Conservation (phyloP, 1,140 invertebrate genomes). For the Macrocentrus cingulum region DNA sequence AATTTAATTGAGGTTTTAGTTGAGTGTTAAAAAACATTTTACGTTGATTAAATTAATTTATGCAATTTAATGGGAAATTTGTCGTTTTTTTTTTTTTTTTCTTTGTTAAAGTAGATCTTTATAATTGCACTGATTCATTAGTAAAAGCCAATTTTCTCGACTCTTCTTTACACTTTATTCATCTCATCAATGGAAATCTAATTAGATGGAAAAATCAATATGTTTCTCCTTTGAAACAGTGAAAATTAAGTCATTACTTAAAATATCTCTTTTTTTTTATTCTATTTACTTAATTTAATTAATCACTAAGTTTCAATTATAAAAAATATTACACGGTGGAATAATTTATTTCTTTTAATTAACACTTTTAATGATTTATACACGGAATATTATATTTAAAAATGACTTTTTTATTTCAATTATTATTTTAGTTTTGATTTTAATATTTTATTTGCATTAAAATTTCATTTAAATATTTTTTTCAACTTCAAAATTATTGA, state of each 20-base stretch:
- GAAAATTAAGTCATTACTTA: background rate
- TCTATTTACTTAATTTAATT: slow-evolving; percentile 5
- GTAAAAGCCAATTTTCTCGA: slow-evolving; percentile 2
- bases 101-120: background rate
- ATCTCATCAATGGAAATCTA: background rate
- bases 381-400: too few relatives aligned
- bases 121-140: background rate
- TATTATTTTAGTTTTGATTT: too few relatives aligned
- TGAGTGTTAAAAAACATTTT: background rate
- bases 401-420: too few relatives aligned
- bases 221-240: too few relatives aligned
- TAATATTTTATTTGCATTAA: too few relatives aligned
- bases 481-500: too few relatives aligned
- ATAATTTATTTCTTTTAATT: too few relatives aligned
- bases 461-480: too few relatives aligned
- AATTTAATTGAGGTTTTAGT: background rate
- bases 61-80: background rate
- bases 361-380: too few relatives aligned
- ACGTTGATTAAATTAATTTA: slow-evolving; percentile 6
- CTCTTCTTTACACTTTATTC: background rate
- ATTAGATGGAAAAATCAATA: background rate
- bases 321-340: too few relatives aligned
- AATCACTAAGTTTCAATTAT: too few relatives aligned
- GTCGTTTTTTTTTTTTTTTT: background rate
- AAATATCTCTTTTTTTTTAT: slow-evolving; percentile 3